phyloP scores from a whole-genome alignment of 2,113 vertebrate species.

The Sapayoa aenigma region DNA sequence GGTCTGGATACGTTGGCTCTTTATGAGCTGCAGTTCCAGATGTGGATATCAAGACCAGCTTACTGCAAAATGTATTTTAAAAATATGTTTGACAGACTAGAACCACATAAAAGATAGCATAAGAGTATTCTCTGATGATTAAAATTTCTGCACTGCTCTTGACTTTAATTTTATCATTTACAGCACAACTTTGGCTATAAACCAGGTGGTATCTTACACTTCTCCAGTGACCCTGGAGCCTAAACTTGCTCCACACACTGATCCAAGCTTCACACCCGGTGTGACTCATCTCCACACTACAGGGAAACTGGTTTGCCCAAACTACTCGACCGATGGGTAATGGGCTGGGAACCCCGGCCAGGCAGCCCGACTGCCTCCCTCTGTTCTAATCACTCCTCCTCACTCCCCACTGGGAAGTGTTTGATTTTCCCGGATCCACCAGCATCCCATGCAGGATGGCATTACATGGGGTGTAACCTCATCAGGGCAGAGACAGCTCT shows the following conservation, averaged over 20 bases:
- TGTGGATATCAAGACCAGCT: neutral
- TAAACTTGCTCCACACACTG: neutral
- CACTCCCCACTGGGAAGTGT: neutral
- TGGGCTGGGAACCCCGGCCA: neutral
- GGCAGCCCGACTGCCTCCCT: neutral
- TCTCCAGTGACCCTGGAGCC: neutral
- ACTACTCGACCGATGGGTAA: neutral
- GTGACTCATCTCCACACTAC: neutral
- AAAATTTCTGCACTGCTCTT: neutral
- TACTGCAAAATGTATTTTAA: neutral
- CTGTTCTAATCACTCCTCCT: neutral
- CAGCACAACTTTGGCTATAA: neutral
- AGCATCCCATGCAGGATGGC: neutral
- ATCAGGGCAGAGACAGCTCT: neutral
- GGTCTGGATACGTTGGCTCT: neutral
- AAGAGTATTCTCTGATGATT: accelerated
- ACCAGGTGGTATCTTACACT: neutral
- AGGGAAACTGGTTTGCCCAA: conserved; percentile 41
- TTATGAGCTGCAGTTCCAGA: neutral
- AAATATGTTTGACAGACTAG: neutral
- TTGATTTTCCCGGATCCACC: neutral
- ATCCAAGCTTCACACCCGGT: neutral
- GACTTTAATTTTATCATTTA: neutral
- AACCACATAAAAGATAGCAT: neutral
- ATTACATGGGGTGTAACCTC: neutral